Conservation (phyloP, 2,797 vertebrate species). For the Anguilla anguilla region DNA sequence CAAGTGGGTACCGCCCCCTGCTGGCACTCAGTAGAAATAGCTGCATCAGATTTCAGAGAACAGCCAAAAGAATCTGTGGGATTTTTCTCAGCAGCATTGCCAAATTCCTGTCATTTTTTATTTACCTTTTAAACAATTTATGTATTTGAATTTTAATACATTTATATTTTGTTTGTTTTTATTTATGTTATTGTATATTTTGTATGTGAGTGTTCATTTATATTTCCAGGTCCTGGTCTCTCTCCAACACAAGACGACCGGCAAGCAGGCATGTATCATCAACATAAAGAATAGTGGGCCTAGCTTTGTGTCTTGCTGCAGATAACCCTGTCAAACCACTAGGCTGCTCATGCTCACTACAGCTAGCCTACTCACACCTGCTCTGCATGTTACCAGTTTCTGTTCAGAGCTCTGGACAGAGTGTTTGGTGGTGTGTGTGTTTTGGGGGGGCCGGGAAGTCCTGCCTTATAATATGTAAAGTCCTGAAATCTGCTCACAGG, state of each 20-base stretch:
- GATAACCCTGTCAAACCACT: background rate
- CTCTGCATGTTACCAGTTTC: background rate
- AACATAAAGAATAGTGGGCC: background rate
- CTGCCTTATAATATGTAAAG: too few species aligned
- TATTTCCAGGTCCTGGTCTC: slow-evolving; percentile 21
- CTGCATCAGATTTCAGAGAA: background rate
- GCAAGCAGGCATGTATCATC: slow-evolving; percentile 45
- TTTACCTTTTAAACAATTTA: background rate
- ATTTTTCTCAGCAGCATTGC: background rate
- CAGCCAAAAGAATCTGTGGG: background rate
- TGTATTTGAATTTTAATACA: background rate
- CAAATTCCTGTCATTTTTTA: too few species aligned
- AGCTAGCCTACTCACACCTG: background rate
- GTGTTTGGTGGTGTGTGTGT: too few species aligned
- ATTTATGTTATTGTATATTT: background rate
- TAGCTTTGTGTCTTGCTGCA: background rate
- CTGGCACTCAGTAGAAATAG: background rate
- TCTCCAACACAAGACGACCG: slow-evolving; percentile 11
- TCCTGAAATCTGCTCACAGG: background rate
- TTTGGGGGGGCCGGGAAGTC: too few species aligned
- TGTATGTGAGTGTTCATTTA: background rate
- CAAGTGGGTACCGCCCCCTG: slow-evolving; percentile 58
- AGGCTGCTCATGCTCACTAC: background rate
- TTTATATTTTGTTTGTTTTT: background rate
- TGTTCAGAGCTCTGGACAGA: background rate